phyloP scores from a whole-genome alignment of 1,140 invertebrate genomes.

The Eubasilissa regina region DNA sequence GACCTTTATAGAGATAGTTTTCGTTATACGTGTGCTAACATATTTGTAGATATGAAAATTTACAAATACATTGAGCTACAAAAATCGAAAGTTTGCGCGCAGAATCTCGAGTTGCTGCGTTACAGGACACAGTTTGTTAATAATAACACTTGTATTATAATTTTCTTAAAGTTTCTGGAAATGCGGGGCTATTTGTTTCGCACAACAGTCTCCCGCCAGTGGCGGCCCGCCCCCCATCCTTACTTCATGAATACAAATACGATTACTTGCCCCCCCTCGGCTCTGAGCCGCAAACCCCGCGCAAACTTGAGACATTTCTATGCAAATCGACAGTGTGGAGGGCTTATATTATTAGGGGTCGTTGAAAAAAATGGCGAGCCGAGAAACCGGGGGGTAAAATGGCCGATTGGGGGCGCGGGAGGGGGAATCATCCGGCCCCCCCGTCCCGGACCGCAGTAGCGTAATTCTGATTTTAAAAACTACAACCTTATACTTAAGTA shows the following conservation, averaged over 20 bases:
- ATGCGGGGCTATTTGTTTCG: conserved; percentile 30
- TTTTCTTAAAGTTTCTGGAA: conserved; percentile 33
- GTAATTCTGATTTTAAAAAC: neutral
- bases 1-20: too few species aligned
- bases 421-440: conserved; percentile 20
- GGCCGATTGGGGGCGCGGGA: conserved; percentile 24
- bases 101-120: too few species aligned
- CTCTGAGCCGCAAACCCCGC: neutral
- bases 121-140: too few species aligned
- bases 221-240: conserved; percentile 37
- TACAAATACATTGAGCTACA: too few species aligned
- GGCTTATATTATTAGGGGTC: conserved; percentile 50
- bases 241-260: conserved; percentile 60
- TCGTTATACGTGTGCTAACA: too few species aligned
- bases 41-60: too few species aligned
- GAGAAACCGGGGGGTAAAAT: conserved; percentile 38
- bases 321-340: conserved; percentile 55
- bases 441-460: neutral
- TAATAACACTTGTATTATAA: neutral
- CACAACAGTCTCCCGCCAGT: conserved; percentile 27
- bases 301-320: conserved; percentile 61
- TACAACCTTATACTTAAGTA: too few species aligned
- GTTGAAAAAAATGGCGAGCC: conserved; percentile 52
- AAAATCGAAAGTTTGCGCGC: too few species aligned
- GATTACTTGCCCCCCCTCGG: conserved; percentile 52